phyloP scores from a whole-genome alignment of 30 jellyfish, hydroid and myxozoan species.

The Chrysaora quinquecirrha region DNA sequence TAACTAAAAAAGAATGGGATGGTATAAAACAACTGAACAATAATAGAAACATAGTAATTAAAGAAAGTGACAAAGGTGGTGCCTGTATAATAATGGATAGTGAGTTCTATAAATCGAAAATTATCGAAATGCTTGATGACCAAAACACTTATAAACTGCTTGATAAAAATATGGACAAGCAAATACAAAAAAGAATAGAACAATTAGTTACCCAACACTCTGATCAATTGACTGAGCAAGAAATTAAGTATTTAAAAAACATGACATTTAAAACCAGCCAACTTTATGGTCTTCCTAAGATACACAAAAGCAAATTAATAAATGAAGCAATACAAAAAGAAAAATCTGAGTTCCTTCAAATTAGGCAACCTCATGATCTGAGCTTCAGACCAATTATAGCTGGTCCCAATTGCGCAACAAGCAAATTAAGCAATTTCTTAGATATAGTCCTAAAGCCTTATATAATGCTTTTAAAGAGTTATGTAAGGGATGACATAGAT shows the following conservation, averaged over 20 bases:
- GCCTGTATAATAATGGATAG: constrained; percentile 38
- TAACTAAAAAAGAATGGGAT: neutral
- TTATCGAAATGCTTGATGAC: constrained; percentile 1
- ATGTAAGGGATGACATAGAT: constrained; percentile 27
- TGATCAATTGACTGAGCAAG: too few relatives aligned
- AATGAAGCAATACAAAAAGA: neutral
- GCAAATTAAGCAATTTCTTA: constrained; percentile 7
- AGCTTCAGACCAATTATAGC: too few relatives aligned
- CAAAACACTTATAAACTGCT: constrained; percentile 19
- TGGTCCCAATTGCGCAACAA: constrained; percentile 28
- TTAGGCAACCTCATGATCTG: constrained; percentile 1
- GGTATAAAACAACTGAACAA: neutral
- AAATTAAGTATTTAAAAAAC: too few relatives aligned
- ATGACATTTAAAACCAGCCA: too few relatives aligned
- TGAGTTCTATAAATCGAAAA: neutral
- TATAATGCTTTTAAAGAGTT: neutral
- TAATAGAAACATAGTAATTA: neutral
- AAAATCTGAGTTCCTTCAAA: too few relatives aligned
- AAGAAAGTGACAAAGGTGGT: neutral
- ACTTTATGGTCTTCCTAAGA: too few relatives aligned
- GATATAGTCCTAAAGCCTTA: constrained; percentile 25
- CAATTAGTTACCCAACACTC: too few relatives aligned
- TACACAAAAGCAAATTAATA: constrained; percentile 21
- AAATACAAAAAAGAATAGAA: neutral
- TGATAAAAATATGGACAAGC: constrained; percentile 19